A percentile compares a stretch with the other conserved stretches of the same genome.
Evolutionary conservation across 2,113 vertebrate genomes (phyloP).

Genomic region (Pterocles orientalis): DNA sequence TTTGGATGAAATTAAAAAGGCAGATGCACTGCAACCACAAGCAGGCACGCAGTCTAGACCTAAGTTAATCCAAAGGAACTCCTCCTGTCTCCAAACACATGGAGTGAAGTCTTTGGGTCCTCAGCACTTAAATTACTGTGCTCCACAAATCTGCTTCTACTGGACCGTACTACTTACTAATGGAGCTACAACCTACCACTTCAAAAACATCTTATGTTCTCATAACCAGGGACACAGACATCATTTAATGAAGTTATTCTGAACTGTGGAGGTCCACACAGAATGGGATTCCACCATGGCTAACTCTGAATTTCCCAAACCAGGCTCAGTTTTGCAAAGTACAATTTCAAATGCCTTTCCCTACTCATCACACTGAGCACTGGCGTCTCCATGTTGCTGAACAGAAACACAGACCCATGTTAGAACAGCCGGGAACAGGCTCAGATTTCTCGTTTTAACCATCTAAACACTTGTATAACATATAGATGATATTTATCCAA

Average conservation of each 20-base stretch:
- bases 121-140: not conserved
- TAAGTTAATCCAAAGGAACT: slow-evolving; percentile 31
- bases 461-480: not conserved
- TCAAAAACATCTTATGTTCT: slow-evolving; percentile 1
- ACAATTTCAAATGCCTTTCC: not conserved
- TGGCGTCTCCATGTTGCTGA: not conserved
- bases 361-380: not conserved
- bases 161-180: not conserved
- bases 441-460: not conserved
- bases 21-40: slow-evolving; percentile 44
- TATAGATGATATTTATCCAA: not conserved
- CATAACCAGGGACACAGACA: not conserved
- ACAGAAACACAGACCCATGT: not conserved
- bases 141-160: not conserved
- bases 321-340: not conserved
- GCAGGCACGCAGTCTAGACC: slow-evolving; percentile 52
- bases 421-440: not conserved
- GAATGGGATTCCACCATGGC: not conserved
- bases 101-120: slow-evolving; percentile 1
- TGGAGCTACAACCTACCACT: not conserved
- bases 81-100: not conserved
- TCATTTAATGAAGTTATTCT: not conserved
- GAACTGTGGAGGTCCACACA: not conserved
- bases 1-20: slow-evolving; percentile 41
- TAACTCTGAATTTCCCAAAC: not conserved